phyloP scores from a whole-genome alignment of 1,140 invertebrate species.

The Drosophila tsacasi region DNA sequence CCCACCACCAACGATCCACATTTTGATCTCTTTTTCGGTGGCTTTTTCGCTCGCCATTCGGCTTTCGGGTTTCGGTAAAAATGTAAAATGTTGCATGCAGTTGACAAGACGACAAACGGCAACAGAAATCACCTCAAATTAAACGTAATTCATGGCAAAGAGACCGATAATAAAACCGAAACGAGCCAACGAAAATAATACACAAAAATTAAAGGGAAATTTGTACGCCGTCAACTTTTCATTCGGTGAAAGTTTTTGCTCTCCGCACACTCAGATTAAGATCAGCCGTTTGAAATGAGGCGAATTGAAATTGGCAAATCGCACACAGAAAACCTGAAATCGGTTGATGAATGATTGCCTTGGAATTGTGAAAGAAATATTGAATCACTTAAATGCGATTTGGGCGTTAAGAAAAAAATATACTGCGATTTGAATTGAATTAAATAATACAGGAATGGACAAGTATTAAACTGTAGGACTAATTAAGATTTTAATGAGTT shows the following conservation, averaged over 20 bases:
- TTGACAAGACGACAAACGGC: slow-evolving; percentile 67
- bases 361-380: slow-evolving; percentile 9
- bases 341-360: slow-evolving; percentile 38
- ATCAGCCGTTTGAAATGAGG: slow-evolving; percentile 54
- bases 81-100: slow-evolving; percentile 78
- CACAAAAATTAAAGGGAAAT: slow-evolving; percentile 56
- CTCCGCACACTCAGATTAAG: slow-evolving; percentile 35
- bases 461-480: not conserved
- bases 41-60: slow-evolving; percentile 21
- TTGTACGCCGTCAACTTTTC: slow-evolving; percentile 48
- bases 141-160: slow-evolving; percentile 63
- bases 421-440: not conserved
- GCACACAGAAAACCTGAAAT: slow-evolving; percentile 46
- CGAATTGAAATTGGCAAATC: slow-evolving; percentile 55
- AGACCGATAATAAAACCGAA: slow-evolving; percentile 44
- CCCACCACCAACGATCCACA: slow-evolving; percentile 27
- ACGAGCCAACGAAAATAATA: slow-evolving; percentile 41
- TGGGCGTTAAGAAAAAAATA: not conserved
- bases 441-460: not conserved
- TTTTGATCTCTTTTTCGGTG: slow-evolving; percentile 53
- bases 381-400: slow-evolving; percentile 10
- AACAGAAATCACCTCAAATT: slow-evolving; percentile 57
- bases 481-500: not conserved
- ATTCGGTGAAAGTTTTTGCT: slow-evolving; percentile 59
- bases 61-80: slow-evolving; percentile 45